phyloP scores from a whole-genome alignment of 2,113 vertebrate genomes.

The Pachycephala philippinensis region DNA sequence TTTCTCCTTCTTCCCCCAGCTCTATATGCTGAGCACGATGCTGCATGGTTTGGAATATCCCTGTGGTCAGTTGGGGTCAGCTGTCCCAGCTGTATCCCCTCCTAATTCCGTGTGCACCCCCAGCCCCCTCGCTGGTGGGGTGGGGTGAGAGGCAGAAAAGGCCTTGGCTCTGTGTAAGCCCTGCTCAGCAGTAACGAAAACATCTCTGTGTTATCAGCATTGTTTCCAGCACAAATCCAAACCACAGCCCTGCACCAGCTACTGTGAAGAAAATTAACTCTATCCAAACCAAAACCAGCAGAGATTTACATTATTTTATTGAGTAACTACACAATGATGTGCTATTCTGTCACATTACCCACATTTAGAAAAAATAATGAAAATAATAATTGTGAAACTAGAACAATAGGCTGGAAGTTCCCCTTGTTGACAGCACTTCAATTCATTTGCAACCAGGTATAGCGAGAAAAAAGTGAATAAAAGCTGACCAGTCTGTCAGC shows the following conservation, averaged over 20 bases:
- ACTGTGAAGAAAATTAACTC: not conserved
- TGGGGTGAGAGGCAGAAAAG: not conserved
- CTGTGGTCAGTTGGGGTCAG: not conserved
- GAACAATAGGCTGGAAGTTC: not conserved
- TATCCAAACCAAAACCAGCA: not conserved
- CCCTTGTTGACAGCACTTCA: not conserved
- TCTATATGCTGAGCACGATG: not conserved
- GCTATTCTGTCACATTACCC: not conserved
- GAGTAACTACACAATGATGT: not conserved
- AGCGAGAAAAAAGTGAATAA: not conserved
- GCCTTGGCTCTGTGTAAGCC: not conserved
- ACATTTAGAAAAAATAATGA: not conserved
- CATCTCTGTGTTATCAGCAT: not conserved
- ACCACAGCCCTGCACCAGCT: not conserved
- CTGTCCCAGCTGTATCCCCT: not conserved
- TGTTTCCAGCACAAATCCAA: not conserved
- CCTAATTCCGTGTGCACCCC: not conserved
- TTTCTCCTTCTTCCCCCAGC: not conserved
- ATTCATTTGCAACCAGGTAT: not conserved
- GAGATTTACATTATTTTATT: not conserved
- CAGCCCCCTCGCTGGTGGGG: rapidly evolving
- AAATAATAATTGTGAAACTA: not conserved
- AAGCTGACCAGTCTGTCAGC: not conserved
- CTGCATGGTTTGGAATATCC: not conserved
- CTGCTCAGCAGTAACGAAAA: not conserved